Evolutionary conservation across 2,797 vertebrate genomes (phyloP).

Genomic region (Xenentodon cancila): DNA sequence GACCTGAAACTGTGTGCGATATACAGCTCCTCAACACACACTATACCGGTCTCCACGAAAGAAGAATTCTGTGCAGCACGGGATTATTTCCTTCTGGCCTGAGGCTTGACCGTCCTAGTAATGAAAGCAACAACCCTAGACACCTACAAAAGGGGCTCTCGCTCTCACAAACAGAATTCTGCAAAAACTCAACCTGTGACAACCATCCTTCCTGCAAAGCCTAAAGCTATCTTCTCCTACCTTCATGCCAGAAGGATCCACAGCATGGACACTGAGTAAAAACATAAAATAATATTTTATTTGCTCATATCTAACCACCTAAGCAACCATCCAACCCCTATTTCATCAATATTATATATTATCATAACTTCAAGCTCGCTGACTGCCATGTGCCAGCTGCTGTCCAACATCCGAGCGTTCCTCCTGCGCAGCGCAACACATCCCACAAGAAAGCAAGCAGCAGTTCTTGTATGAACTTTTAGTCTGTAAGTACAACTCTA

Average conservation of each 20-base stretch:
- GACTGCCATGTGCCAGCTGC: background rate
- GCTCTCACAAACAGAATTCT: no score
- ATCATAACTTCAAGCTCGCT: background rate
- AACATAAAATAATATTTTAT: no score
- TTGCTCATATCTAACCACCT: background rate
- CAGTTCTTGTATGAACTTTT: background rate
- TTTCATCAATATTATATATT: background rate
- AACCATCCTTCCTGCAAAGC: slow-evolving; percentile 35
- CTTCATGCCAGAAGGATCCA: slow-evolving; percentile 5
- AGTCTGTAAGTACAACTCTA: slow-evolving; percentile 82
- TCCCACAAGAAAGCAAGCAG: slow-evolving; percentile 6
- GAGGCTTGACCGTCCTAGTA: slow-evolving; percentile 18
- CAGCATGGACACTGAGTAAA: background rate
- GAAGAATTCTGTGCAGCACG: slow-evolving; percentile 22
- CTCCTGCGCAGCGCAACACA: slow-evolving; percentile 1
- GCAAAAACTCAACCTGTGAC: background rate
- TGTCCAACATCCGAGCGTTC: background rate
- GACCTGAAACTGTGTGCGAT: slow-evolving; percentile 7
- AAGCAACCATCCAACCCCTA: background rate
- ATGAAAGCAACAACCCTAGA: slow-evolving; percentile 21
- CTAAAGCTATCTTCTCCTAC: background rate
- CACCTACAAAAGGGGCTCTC: background rate
- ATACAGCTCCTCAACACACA: slow-evolving; percentile 5
- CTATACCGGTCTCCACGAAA: background rate
- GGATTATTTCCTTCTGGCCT: slow-evolving; percentile 26